Conservation (phyloP, 2,888 invertebrate species). For the Polydrusus cervinus region DNA sequence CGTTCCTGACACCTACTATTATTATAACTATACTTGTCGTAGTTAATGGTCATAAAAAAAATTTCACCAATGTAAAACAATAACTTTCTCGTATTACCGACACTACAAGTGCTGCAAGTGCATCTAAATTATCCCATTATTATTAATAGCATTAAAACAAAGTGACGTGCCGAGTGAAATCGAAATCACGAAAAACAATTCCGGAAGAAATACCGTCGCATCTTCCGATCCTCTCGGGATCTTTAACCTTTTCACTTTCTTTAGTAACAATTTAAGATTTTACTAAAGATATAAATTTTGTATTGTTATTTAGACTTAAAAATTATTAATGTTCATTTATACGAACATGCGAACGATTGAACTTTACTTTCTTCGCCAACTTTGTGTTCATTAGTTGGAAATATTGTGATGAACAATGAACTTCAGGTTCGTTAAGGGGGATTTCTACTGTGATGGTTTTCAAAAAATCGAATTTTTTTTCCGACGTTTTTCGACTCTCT, state of each 20-base stretch:
- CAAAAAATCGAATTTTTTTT: too few species aligned
- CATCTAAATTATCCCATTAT: slow-evolving; percentile 3
- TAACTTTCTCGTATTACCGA: background rate
- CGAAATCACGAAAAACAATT: background rate
- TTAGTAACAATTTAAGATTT: slow-evolving; percentile 5
- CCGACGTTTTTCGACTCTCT: too few species aligned
- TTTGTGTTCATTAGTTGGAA: background rate
- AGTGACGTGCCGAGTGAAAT: background rate
- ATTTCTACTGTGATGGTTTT: too few species aligned
- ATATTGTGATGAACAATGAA: slow-evolving; percentile 3
- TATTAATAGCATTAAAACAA: background rate
- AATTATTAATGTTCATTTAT: background rate
- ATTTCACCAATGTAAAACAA: background rate
- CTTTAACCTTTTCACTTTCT: slow-evolving; percentile 29
- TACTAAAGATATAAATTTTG: background rate
- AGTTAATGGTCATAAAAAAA: background rate
- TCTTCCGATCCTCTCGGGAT: slow-evolving; percentile 31
- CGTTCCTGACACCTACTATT: too few species aligned
- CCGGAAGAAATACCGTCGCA: slow-evolving; percentile 15
- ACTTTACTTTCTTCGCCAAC: slow-evolving; percentile 1
- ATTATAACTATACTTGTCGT: background rate
- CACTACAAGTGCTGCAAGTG: background rate
- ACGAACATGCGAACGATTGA: background rate
- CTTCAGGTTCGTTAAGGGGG: slow-evolving; percentile 4
- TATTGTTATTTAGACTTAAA: background rate